phyloP scores from a whole-genome alignment of 2,113 vertebrate genomes.

The Chionomys nivalis region DNA sequence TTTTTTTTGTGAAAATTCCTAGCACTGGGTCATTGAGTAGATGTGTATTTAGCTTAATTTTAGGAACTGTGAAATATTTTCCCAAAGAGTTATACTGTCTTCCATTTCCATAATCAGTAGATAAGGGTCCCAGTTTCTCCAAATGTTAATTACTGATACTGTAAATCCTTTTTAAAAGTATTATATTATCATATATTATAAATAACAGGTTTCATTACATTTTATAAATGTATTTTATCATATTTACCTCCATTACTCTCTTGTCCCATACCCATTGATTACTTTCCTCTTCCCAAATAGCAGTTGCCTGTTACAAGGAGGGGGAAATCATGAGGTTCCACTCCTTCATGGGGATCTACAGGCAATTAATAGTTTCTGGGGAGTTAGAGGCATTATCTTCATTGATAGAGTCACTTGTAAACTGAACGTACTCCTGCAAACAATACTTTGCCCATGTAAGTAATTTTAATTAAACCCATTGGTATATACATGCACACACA shows the following conservation, averaged over 20 bases:
- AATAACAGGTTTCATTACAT: background rate
- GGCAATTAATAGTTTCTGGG: background rate
- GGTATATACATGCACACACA: background rate
- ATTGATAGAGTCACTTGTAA: background rate
- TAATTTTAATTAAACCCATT: background rate
- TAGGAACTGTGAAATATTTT: background rate
- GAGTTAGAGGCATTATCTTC: background rate
- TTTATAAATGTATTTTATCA: background rate
- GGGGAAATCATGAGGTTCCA: background rate
- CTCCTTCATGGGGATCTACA: background rate
- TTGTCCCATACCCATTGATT: background rate
- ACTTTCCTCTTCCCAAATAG: background rate
- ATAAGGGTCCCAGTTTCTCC: background rate
- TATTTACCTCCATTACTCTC: background rate
- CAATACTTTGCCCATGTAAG: background rate
- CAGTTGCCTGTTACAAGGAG: background rate
- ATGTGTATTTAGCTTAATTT: background rate
- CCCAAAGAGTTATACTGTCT: background rate
- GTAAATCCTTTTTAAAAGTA: background rate
- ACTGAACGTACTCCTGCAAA: background rate
- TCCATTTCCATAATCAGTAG: background rate
- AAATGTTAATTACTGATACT: background rate
- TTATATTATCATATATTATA: background rate
- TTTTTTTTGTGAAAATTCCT: background rate
- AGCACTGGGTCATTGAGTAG: too few species aligned